phyloP scores from a whole-genome alignment of 2,113 vertebrate genomes.

The Tenrec ecaudatus region DNA sequence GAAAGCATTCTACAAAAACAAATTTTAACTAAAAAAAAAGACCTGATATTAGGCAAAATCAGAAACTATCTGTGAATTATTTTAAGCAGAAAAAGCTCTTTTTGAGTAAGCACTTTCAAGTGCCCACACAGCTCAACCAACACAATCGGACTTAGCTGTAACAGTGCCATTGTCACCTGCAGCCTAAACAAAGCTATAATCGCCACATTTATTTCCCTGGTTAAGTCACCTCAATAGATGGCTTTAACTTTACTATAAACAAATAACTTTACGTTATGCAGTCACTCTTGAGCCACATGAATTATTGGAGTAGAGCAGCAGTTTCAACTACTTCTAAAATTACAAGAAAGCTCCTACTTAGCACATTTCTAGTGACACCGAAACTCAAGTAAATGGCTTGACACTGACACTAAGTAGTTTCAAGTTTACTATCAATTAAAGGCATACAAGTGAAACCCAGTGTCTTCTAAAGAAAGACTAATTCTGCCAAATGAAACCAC shows the following conservation, averaged over 20 bases:
- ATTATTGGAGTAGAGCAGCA: constrained; percentile 9
- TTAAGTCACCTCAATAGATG: constrained; percentile 19
- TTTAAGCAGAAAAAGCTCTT: constrained; percentile 48
- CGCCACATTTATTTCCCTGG: constrained; percentile 45
- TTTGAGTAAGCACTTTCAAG: constrained; percentile 47
- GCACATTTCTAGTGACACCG: constrained; percentile 35
- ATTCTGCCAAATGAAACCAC: constrained; percentile 62
- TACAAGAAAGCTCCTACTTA: constrained; percentile 54
- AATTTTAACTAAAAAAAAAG: too few relatives aligned
- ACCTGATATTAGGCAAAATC: not conserved
- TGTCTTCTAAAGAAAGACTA: constrained; percentile 59
- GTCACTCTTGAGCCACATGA: not conserved
- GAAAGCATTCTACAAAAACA: too few relatives aligned
- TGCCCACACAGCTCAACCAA: constrained; percentile 2
- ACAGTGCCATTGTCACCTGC: not conserved
- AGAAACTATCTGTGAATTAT: not conserved
- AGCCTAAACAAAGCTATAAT: constrained; percentile 21
- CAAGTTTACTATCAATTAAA: constrained; percentile 59
- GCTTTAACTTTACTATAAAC: constrained; percentile 28
- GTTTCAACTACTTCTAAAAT: constrained; percentile 58
- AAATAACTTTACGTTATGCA: constrained; percentile 13
- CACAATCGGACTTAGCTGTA: constrained; percentile 43
- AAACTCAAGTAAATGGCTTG: constrained; percentile 59
- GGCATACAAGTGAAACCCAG: constrained; percentile 67
- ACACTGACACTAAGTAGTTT: constrained; percentile 64